Conservation (phyloP, 2,888 invertebrate species). For the Dryobotodes eremita region DNA sequence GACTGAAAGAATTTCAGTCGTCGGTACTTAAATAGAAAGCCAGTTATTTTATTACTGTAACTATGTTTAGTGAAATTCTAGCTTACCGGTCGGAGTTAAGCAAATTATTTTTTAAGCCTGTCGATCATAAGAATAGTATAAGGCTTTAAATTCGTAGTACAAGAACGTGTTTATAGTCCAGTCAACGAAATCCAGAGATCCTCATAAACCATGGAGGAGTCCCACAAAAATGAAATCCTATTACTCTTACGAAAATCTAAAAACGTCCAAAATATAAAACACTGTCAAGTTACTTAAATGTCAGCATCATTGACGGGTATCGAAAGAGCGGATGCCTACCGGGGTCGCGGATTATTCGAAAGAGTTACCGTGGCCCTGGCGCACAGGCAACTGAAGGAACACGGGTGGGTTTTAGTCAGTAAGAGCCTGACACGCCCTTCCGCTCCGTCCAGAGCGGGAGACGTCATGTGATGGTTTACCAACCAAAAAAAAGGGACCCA, state of each 20-base stretch:
- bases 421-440: too few relatives aligned
- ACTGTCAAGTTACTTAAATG: background rate
- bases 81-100: background rate
- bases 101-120: background rate
- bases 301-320: too few relatives aligned
- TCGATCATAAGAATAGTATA: background rate
- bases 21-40: conserved; percentile 35
- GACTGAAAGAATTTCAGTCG: conserved; percentile 46
- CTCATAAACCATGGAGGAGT: too few relatives aligned
- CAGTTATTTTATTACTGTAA: conserved; percentile 24
- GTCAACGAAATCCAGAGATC: background rate
- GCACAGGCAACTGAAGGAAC: too few relatives aligned
- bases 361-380: too few relatives aligned
- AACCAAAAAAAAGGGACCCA: too few relatives aligned
- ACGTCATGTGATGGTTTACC: too few relatives aligned
- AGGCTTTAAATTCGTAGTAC: background rate
- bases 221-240: background rate
- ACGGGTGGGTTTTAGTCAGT: too few relatives aligned
- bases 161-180: background rate
- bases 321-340: too few relatives aligned
- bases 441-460: too few relatives aligned
- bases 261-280: background rate
- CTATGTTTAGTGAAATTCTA: conserved; percentile 1
- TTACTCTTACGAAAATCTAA: background rate
- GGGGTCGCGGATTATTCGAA: too few relatives aligned